Base-by-base conservation (phyloP, 2,113 vertebrate genomes). In the Columbina picui region DNA sequence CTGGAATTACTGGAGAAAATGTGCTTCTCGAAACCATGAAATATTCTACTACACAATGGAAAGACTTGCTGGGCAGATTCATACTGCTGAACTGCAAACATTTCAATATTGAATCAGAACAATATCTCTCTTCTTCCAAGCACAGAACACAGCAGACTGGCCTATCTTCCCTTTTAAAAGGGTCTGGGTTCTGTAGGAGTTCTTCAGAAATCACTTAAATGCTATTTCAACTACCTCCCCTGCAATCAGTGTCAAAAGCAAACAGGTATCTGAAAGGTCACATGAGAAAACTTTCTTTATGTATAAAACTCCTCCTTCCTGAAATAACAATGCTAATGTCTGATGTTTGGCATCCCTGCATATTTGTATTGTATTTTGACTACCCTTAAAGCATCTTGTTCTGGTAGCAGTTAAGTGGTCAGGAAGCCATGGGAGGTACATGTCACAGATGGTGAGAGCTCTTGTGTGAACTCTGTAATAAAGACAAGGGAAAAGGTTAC, bases 1-100 rank as follows among this genome's bases (percentile, higher is more conserved):
- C 70, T 94, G 74, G 39, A 94, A 75, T 92, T 82, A 32, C 70
- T 87, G 78, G 65, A 92, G 79, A 49, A 17, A 68, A 50, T 88
- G 84, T 87, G 17, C 14, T 95, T 92, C 74, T 90, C 10, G 1
- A 75, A 92, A 87, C 47, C 22, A 22, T 65, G 47, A 94, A 89
- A 59, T 90, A 87, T 41, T 87, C 52, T 59, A 11, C 52, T 68
- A 43, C 53, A n/a, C 21, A 71, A 74, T 91, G 70, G 83, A 87
- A 77, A 73, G 56, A 64, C 57, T 85, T 85, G 19, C 38, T 63
- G 61, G 43, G 70, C 29, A 64, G 65, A 87, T 85, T 89, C 61
- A 38, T 70, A 50, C 25, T 7, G 36, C 29, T 73, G 78, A 83
- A 92, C 91, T 85, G 75, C 78, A 90, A 90, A 85, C 45, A 50